These are phyloP conservation scores for Suricata suricatta DNA, from an alignment of 2,113 vertebrate genomes.

Conservation along the genomic window DNA sequence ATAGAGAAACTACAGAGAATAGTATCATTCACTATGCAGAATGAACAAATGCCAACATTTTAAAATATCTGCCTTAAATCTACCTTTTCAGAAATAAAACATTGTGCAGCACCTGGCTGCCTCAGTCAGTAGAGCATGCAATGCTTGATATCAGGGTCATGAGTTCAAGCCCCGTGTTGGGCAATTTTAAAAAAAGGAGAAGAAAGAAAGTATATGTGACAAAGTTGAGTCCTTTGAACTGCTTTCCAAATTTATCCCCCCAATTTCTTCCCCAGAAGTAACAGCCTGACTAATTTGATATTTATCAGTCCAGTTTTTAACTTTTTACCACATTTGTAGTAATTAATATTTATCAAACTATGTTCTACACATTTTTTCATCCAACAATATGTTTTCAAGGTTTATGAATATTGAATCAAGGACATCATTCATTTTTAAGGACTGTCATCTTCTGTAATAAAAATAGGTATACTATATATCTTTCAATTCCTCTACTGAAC, in stretches of 20 bases:
- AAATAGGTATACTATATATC: not conserved
- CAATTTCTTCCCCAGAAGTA: not conserved
- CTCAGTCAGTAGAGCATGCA: no score
- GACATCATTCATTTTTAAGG: conserved; percentile 26
- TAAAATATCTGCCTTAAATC: not conserved
- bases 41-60: conserved; percentile 10
- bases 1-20: not conserved
- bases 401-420: conserved; percentile 3
- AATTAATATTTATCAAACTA: not conserved
- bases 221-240: conserved; percentile 22
- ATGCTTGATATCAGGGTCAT: no score
- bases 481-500: not conserved
- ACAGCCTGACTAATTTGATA: conserved; percentile 17
- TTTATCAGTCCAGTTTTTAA: conserved; percentile 28
- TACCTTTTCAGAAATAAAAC: conserved; percentile 39
- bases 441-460: conserved; percentile 22
- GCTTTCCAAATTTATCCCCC: not conserved
- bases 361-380: not conserved
- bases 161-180: no score
- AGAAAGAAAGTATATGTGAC: not conserved
- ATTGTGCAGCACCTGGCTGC: no score
- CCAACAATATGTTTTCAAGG: not conserved
- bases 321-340: not conserved
- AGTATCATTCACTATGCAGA: not conserved
- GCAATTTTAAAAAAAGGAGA: no score